Evolutionary conservation across 2,797 vertebrate species (phyloP).

Genomic region (Oreortyx pictus): DNA sequence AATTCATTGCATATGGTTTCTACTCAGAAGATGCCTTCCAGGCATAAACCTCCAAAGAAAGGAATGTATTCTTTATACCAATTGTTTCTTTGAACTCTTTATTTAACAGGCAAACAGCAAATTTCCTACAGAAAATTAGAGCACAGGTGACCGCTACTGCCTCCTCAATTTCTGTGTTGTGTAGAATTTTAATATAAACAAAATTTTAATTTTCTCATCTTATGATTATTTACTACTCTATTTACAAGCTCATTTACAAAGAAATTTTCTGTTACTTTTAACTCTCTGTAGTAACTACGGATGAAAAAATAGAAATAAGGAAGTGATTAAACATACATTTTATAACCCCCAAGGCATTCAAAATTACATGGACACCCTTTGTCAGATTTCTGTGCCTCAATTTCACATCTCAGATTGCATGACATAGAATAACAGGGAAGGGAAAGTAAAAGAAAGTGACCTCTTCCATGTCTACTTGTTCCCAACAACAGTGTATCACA

Average conservation of each 20-base stretch:
- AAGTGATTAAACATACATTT: background rate
- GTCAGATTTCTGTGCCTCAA: background rate
- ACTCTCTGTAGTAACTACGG: background rate
- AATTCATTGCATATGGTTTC: background rate
- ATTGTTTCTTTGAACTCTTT: background rate
- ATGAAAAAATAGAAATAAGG: background rate
- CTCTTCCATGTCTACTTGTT: background rate
- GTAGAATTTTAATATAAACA: background rate
- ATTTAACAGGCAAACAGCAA: background rate
- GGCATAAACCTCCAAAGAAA: background rate
- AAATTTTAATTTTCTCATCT: background rate
- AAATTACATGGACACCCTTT: background rate
- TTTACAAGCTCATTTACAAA: background rate
- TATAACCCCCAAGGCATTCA: accelerated
- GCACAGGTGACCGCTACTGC: background rate
- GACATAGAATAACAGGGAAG: background rate
- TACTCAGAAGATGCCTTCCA: background rate
- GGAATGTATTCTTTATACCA: background rate
- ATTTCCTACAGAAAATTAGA: background rate
- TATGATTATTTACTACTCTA: background rate
- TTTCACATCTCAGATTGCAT: background rate
- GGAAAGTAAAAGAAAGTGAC: background rate
- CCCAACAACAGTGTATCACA: background rate
- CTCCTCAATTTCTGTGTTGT: background rate
- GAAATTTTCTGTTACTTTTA: background rate